Evolutionary conservation across 2,797 vertebrate genomes (phyloP).

Genomic region (Carapus acus): DNA sequence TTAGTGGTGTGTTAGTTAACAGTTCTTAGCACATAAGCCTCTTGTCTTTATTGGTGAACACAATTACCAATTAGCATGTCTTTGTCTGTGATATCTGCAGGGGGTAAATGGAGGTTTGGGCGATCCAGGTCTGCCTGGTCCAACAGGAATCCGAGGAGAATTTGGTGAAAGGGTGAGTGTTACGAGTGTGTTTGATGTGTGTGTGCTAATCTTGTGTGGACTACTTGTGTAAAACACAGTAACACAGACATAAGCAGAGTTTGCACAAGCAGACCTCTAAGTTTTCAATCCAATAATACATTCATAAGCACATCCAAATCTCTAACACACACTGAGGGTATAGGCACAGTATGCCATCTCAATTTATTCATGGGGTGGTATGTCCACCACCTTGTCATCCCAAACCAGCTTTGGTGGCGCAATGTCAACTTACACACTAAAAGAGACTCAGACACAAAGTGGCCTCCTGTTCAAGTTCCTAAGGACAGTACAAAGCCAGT

Average conservation of each 20-base stretch:
- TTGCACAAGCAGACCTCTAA: too few species aligned
- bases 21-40: too few species aligned
- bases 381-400: conserved; percentile 21
- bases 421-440: conserved; percentile 38
- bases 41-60: conserved; percentile 4
- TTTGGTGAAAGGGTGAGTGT: conserved; percentile 89
- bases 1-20: conserved; percentile 52
- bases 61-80: background rate
- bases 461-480: conserved; percentile 57
- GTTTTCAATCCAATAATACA: too few species aligned
- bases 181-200: background rate
- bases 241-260: too few species aligned
- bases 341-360: too few species aligned
- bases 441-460: conserved; percentile 51
- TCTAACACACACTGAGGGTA: too few species aligned
- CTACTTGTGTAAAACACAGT: too few species aligned
- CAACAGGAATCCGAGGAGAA: conserved; percentile 89
- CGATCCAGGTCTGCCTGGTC: conserved; percentile 90
- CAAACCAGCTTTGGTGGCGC: conserved; percentile 20
- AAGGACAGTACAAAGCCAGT: conserved; percentile 67
- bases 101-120: conserved; percentile 84
- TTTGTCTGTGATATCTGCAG: conserved; percentile 60
- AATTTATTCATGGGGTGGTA: conserved; percentile 5
- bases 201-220: too few species aligned
- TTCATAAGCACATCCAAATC: too few species aligned